Conservation (phyloP, 2,797 vertebrate species). For the Hoplostethus atlanticus region DNA sequence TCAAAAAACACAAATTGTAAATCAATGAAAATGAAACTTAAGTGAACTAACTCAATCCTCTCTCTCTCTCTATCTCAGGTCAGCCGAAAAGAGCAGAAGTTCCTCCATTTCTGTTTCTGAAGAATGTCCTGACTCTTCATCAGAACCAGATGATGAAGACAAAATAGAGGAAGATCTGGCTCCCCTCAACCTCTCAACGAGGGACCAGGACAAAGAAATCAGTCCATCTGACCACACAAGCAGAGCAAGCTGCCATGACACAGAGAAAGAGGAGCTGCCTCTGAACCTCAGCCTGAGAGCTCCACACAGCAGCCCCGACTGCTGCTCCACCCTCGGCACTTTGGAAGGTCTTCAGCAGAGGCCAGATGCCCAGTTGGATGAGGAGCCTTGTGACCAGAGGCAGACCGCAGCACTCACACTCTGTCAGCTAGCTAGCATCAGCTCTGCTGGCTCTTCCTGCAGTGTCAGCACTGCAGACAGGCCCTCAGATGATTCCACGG, state of each 20-base stretch:
- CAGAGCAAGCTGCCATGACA: constrained; percentile 57
- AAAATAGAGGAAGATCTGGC: constrained; percentile 70
- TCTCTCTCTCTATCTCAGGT: constrained; percentile 53
- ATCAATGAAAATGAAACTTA: background rate
- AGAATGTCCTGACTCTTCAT: constrained; percentile 25
- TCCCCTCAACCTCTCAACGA: constrained; percentile 96
- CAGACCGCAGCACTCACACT: constrained; percentile 95
- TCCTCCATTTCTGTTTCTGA: constrained; percentile 17
- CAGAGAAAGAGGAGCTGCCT: constrained; percentile 85
- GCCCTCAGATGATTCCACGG: constrained; percentile 20
- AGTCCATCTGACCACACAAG: constrained; percentile 17
- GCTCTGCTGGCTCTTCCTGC: constrained; percentile 67
- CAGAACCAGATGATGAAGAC: constrained; percentile 64
- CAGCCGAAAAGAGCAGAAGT: constrained; percentile 37
- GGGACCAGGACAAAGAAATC: constrained; percentile 64
- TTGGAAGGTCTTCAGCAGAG: constrained; percentile 43
- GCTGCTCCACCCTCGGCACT: constrained; percentile 16
- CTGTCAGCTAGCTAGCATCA: constrained; percentile 93
- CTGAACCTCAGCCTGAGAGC: constrained; percentile 93
- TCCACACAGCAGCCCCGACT: constrained; percentile 58
- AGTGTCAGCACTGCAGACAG: constrained; percentile 27
- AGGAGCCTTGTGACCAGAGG: constrained; percentile 91
- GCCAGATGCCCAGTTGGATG: constrained; percentile 47
- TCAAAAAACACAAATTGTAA: background rate
- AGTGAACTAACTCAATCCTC: background rate